Base-by-base conservation (phyloP, 2,797 vertebrate species). In the Austrolebias charrua region DNA sequence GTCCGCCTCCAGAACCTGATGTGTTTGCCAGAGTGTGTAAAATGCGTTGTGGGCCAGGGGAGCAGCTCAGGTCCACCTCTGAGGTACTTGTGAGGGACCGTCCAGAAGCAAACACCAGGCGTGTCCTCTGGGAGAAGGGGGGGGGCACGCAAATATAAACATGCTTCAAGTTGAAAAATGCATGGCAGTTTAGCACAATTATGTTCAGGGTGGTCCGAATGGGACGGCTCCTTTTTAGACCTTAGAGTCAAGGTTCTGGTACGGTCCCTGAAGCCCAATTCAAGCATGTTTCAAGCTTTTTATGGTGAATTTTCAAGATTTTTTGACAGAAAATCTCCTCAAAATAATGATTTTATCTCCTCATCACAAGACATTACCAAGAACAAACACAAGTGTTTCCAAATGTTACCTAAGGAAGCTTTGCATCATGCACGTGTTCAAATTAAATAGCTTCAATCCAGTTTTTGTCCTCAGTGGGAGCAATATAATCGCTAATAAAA, bases 21-120 rank as follows among this genome's bases (percentile, higher is more conserved):
- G 82, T 77, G 82, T 86, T 87, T 81, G 75, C 62, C 78, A 71
- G 71, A 81, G 83, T 77, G 83, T 81, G 79, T 78, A 81, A 80
- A 85, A 82, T 81, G 78, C 74, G 73, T 76, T 82, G 84, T 60
- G n/a, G 66, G 74, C 76, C 68, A 35, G 38, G 80, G 75, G 79
- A 75, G 75, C 76, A 60, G 75, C 61, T 68, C 62, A 1, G 68
- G 84, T 80, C 75, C 75, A 51, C 66, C 82, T 83, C 18, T 5
- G 58, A 75, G 81, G 82, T 70, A 78, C 79, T 69, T 40, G 38
- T 2, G 12, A 11, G 61, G 57, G 69, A 58, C 63, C 50, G 59
- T 76, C 73, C 73, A 0, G 29, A 15, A 69, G 78, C 56, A 31
- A 79, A 73, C 73, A 64, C 28, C 4, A 43, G 73, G 71, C 75